Evolutionary conservation across 1,140 invertebrate species (phyloP), one percentile per base, ranked within the genome.

Genomic region (Heliothis virescens): DNA sequence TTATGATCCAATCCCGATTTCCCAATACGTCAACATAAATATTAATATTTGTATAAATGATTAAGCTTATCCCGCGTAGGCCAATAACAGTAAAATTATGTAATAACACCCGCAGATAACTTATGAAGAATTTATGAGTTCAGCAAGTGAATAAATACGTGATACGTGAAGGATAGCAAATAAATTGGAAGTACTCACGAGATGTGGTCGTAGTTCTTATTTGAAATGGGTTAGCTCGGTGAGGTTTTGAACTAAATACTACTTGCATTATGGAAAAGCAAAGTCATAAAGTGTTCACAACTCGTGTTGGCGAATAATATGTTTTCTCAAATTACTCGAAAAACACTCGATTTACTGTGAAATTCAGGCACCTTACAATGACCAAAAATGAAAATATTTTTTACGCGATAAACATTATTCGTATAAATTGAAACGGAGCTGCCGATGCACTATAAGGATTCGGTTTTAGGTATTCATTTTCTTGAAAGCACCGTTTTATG

Each of bases 381-480:
- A 18, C 47, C 57, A 67, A 69, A 62, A 13, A 71, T 29, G 50
- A 79, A 62, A 75, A 80, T 80, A 80, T 69, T n/a, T 80, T 74
- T 80, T 80, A 80, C 41, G 79, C 29, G 26, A 18, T 1, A 18
- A 52, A 48, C 62, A 55, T 69, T 69, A 59, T 76, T 65, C 52
- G 18, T 62, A 62, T 78, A 75, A 75, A 82, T 82, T 82, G 55
- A 76, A 73, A 53, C 52, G 76, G 59, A 48, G 63, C 47, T 41
- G 5, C 34, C 59, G 41, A 73, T 69, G 34, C 57, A 41, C 13
- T 55, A n/a, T 13, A 71, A 75, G 74, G 79, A 79, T 63, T 75
- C 50, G 34, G 69, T 80, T 78, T 80, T 75, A n/a, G n/a, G n/a
- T n/a, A 81, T 80, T 65, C 81, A 79, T 79, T 86, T 85, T 83